Conservation (phyloP, 1,140 invertebrate genomes). For the Cyphomyrmex costatus region DNA sequence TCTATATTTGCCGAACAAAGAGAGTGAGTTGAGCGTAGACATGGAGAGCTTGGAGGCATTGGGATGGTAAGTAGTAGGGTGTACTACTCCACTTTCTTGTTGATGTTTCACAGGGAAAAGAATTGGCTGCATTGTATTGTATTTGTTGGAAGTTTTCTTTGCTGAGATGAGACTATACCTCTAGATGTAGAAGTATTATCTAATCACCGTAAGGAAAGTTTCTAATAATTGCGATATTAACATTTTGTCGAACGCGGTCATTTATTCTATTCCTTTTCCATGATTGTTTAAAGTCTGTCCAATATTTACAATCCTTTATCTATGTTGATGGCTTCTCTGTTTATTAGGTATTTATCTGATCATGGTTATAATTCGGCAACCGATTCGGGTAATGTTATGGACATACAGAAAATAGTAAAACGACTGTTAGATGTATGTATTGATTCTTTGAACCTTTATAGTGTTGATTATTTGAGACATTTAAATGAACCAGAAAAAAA, state of each 20-base stretch:
- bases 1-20: not conserved
- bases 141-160: no score
- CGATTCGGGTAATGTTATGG: conserved; percentile 89
- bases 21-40: conserved; percentile 18
- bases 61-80: conserved; percentile 87
- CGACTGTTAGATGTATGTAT: conserved; percentile 92
- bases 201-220: no score
- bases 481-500: not conserved
- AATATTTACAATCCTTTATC: not conserved
- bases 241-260: no score
- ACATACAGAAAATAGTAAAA: conserved; percentile 89
- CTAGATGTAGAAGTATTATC: no score
- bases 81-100: not conserved
- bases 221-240: no score
- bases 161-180: no score
- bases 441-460: not conserved
- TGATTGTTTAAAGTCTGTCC: not conserved
- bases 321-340: conserved; percentile 37
- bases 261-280: no score
- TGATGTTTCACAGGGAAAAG: not conserved
- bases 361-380: conserved; percentile 90
- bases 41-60: conserved; percentile 87
- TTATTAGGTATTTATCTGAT: conserved; percentile 90
- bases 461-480: not conserved
- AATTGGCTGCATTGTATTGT: no score